phyloP scores from a whole-genome alignment of 2,888 invertebrate genomes.

The Amaurobius ferox region DNA sequence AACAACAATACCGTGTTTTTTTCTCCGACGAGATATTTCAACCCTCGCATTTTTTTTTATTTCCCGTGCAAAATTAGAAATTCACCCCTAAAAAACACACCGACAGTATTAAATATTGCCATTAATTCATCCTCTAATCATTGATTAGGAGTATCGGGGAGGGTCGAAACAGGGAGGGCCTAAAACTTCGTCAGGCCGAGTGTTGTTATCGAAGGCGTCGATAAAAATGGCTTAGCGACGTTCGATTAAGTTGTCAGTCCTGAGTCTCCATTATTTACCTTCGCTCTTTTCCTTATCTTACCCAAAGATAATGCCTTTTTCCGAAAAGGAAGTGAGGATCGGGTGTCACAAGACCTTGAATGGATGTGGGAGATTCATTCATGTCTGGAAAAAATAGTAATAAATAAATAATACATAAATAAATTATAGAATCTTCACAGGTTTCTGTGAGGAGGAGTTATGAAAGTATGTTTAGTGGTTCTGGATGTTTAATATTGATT shows the following conservation, averaged over 20 bases:
- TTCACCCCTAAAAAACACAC: background rate
- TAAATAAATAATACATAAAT: too few species aligned
- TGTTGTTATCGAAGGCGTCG: constrained; percentile 36
- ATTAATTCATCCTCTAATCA: constrained; percentile 3
- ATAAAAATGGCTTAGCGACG: constrained; percentile 70
- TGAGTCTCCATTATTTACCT: constrained; percentile 51
- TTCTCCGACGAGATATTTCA: too few species aligned
- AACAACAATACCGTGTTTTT: too few species aligned
- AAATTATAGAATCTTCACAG: too few species aligned
- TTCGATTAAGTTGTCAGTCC: constrained; percentile 70
- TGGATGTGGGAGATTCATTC: background rate
- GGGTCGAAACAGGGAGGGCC: background rate
- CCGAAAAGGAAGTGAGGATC: constrained; percentile 55
- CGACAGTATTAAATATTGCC: background rate
- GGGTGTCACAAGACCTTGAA: constrained; percentile 19
- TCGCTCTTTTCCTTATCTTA: constrained; percentile 30
- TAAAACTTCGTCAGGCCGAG: background rate
- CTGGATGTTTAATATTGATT: too few species aligned
- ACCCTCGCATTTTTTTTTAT: too few species aligned
- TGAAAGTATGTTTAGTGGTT: too few species aligned
- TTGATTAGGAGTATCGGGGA: background rate
- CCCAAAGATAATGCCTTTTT: constrained; percentile 33
- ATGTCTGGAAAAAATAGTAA: background rate
- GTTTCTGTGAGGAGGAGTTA: too few species aligned
- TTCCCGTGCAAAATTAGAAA: background rate